phyloP scores from a whole-genome alignment of 1,140 invertebrate genomes.

The Oreohelix idahoensis region DNA sequence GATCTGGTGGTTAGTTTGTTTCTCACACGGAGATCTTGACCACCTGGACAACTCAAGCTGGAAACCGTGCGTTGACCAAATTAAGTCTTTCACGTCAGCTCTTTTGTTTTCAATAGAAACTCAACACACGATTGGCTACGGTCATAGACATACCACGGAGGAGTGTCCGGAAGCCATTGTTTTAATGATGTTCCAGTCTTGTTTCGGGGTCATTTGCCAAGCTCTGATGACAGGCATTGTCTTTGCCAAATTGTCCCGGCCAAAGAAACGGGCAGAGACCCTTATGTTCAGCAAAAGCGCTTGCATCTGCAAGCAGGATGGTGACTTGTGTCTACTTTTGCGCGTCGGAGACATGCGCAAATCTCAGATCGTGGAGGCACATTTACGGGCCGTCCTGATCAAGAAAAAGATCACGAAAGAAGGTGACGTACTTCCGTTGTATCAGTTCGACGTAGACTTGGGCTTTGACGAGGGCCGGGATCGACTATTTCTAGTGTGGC shows the following conservation, averaged over 20 bases:
- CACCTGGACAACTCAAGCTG: constrained; percentile 58
- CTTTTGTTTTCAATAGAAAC: constrained; percentile 76
- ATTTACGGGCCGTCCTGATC: constrained; percentile 91
- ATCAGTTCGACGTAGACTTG: constrained; percentile 73
- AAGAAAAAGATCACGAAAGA: constrained; percentile 84
- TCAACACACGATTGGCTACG: constrained; percentile 76
- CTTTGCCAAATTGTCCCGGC: constrained; percentile 95
- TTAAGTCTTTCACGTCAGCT: constrained; percentile 72
- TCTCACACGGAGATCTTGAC: constrained; percentile 73
- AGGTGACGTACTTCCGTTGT: constrained; percentile 74
- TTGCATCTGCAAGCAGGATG: constrained; percentile 87
- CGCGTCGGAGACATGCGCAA: constrained; percentile 98
- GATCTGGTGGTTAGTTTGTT: constrained; percentile 75
- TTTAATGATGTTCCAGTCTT: constrained; percentile 97
- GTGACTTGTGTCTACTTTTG: constrained; percentile 93
- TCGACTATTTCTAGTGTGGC: constrained; percentile 95
- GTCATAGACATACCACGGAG: constrained; percentile 86
- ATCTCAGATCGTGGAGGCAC: constrained; percentile 94
- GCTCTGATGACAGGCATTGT: constrained; percentile 88
- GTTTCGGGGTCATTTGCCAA: constrained; percentile 93
- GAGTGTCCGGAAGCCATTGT: constrained; percentile 97
- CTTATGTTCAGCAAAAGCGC: constrained; percentile 93
- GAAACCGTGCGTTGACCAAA: constrained; percentile 73
- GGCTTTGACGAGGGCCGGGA: constrained; percentile 88
- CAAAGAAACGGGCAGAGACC: constrained; percentile 95